Percentiles rank a stretch among this genome's conserved stretches.
phyloP scores from a whole-genome alignment of 2,888 invertebrate species.

The Girardia tigrina region DNA sequence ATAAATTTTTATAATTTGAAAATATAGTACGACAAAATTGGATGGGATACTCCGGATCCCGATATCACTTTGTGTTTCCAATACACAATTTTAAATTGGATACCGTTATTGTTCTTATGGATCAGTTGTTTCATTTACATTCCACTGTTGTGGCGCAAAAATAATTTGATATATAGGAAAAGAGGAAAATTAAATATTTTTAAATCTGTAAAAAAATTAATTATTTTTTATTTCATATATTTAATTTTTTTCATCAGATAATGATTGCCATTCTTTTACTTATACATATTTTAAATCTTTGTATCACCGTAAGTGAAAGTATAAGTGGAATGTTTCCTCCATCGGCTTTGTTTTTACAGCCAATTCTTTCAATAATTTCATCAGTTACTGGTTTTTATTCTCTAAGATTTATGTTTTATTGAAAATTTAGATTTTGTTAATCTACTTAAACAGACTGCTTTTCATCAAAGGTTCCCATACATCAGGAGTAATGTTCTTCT shows the following conservation, averaged over 20 bases:
- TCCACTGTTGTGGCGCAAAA: background rate
- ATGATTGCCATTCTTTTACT: background rate
- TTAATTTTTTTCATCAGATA: background rate
- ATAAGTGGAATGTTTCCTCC: background rate
- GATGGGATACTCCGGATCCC: constrained; percentile 64
- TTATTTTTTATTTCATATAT: background rate
- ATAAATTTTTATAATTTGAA: background rate
- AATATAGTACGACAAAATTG: constrained; percentile 60
- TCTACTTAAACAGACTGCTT: constrained; percentile 25
- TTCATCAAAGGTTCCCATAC: constrained; percentile 30
- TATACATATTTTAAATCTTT: background rate
- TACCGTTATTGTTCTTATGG: constrained; percentile 59
- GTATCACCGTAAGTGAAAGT: background rate
- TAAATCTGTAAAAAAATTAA: constrained; percentile 27
- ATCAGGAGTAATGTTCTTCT: constrained; percentile 27
- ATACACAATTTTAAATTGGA: constrained; percentile 71
- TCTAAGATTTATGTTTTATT: constrained; percentile 24
- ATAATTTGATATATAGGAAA: background rate
- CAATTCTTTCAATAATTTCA: background rate
- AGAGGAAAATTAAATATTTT: constrained; percentile 27
- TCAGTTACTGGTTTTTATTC: background rate
- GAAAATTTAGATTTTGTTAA: background rate
- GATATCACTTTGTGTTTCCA: constrained; percentile 75
- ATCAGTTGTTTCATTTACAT: constrained; percentile 24
- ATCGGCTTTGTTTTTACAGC: background rate